A percentile compares a stretch with the other conserved stretches of the same genome.
These are phyloP conservation scores for Pomatorhinus ruficollis DNA, from an alignment of 2,113 vertebrate genomes.

Conservation along the genomic window DNA sequence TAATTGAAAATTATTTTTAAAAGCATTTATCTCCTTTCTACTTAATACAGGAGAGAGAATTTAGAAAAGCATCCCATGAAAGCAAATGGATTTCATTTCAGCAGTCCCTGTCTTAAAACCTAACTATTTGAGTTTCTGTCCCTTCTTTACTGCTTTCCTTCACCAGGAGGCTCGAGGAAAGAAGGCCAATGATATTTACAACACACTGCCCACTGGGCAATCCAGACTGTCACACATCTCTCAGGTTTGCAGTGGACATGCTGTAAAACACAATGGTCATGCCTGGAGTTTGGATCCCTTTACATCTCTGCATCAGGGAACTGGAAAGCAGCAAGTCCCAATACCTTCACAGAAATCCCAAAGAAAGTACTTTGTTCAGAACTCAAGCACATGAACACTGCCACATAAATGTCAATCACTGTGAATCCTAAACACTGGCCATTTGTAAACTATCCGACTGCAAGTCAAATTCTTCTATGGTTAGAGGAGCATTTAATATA, in stretches of 20 bases:
- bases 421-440: background rate
- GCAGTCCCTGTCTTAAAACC: background rate
- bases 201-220: background rate
- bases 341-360: background rate
- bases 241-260: background rate
- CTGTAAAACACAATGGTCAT: background rate
- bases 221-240: background rate
- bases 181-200: background rate
- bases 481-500: slow-evolving; percentile 74
- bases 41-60: background rate
- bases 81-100: background rate
- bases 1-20: background rate
- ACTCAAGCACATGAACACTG: fast-evolving
- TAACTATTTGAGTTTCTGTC: background rate
- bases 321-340: background rate
- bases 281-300: background rate
- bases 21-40: background rate
- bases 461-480: slow-evolving; percentile 74
- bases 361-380: background rate
- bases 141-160: background rate
- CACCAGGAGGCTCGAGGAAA: background rate
- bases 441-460: slow-evolving; percentile 33
- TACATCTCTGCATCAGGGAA: background rate
- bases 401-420: background rate
- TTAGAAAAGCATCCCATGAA: background rate